phyloP scores from a whole-genome alignment of 2,113 vertebrate species.

The Craseonycteris thonglongyai region DNA sequence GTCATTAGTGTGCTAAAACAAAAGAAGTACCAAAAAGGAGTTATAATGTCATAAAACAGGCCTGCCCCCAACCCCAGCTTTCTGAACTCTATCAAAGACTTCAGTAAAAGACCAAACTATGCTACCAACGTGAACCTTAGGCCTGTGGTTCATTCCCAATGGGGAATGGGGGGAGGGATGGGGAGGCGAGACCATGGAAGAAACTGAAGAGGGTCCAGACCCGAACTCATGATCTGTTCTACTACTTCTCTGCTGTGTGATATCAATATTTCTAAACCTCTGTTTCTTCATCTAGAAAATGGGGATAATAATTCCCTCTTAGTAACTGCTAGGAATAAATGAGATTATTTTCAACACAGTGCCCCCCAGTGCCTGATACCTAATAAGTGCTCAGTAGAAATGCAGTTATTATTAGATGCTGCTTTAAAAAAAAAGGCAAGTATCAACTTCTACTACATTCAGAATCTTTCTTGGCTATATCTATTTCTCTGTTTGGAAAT shows the following conservation, averaged over 20 bases:
- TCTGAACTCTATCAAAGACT: background rate
- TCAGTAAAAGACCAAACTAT: background rate
- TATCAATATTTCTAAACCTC: background rate
- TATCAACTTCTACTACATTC: background rate
- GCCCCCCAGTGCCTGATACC: background rate
- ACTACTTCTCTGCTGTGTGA: background rate
- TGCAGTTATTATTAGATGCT: background rate
- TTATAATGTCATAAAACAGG: background rate
- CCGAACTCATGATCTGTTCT: background rate
- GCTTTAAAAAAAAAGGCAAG: background rate
- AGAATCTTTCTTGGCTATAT: background rate
- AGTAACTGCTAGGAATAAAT: background rate
- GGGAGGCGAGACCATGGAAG: background rate
- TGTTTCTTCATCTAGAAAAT: background rate
- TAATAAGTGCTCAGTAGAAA: background rate
- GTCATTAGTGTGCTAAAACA: slow-evolving; percentile 97
- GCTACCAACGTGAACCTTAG: background rate
- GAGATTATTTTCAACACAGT: background rate
- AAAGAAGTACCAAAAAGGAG: slow-evolving; percentile 74
- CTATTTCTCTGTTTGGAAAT: background rate
- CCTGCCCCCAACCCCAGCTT: background rate
- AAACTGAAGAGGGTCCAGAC: background rate
- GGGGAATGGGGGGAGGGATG: background rate
- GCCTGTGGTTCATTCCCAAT: background rate
- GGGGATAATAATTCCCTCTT: background rate